A percentile compares a stretch with the other conserved stretches of the same genome.
Conservation (phyloP, 2,113 vertebrate genomes). For the Pristiophorus japonicus region DNA sequence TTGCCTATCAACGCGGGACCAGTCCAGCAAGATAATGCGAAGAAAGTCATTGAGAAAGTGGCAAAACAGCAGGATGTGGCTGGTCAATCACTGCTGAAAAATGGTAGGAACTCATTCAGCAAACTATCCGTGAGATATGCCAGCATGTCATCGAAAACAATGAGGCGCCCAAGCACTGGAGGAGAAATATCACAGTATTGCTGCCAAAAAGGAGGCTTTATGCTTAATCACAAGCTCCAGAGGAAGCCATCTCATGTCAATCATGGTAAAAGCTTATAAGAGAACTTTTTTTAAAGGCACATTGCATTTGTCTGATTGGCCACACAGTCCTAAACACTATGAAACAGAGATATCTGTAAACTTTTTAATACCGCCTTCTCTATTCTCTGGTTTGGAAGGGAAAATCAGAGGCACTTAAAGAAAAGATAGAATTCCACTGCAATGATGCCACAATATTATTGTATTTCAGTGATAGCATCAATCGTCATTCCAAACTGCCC, state of each 20-base stretch:
- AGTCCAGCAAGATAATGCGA: background rate
- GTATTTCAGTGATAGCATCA: background rate
- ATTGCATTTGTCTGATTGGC: background rate
- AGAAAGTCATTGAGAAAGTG: background rate
- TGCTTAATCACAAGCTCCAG: background rate
- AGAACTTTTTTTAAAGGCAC: background rate
- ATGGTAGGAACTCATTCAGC: constrained; percentile 2
- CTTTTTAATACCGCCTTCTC: background rate
- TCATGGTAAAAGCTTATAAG: background rate
- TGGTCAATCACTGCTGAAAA: background rate
- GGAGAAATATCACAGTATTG: background rate
- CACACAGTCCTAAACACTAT: background rate
- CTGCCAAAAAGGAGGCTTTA: background rate
- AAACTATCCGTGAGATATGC: background rate
- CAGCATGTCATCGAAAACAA: constrained; percentile 14
- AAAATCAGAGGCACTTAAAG: background rate
- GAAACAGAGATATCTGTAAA: background rate
- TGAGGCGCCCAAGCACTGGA: background rate
- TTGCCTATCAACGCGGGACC: background rate
- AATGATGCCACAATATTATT: background rate
- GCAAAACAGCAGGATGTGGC: background rate
- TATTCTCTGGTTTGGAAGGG: background rate
- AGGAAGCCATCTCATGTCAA: constrained; percentile 13
- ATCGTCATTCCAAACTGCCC: background rate
- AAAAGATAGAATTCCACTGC: background rate